phyloP scores from a whole-genome alignment of 2,797 vertebrate genomes.

The Sphaeramia orbicularis region DNA sequence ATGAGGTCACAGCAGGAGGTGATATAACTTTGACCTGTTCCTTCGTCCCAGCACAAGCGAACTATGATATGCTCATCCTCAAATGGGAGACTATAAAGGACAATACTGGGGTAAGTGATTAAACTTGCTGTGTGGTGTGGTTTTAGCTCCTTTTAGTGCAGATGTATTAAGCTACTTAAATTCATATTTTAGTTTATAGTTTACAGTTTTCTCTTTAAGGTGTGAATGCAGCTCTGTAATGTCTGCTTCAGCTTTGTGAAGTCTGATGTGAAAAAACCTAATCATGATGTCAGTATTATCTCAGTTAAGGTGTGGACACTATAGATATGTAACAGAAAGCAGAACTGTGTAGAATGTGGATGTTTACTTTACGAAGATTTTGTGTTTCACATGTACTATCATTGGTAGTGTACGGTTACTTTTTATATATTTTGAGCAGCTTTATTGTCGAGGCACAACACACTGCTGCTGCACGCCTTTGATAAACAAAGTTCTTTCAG shows the following conservation, averaged over 20 bases:
- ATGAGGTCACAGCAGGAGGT: constrained; percentile 73
- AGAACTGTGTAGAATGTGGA: neutral
- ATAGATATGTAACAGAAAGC: constrained; percentile 1
- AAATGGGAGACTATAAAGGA: constrained; percentile 66
- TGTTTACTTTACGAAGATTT: neutral
- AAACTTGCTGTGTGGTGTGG: neutral
- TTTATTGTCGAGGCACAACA: neutral
- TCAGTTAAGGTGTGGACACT: neutral
- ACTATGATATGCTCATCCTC: constrained; percentile 29
- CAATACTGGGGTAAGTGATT: constrained; percentile 59
- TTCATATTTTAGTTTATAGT: too few species aligned
- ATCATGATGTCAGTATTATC: too few species aligned
- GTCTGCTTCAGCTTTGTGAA: too few species aligned
- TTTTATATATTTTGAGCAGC: neutral
- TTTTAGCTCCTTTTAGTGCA: neutral
- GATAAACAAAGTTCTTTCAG: neutral
- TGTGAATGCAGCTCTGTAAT: too few species aligned
- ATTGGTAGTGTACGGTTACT: neutral
- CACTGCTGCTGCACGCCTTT: too few species aligned
- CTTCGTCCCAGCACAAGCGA: constrained; percentile 66
- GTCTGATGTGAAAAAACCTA: too few species aligned
- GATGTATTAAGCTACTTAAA: too few species aligned
- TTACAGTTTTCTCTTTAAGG: neutral
- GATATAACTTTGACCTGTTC: constrained; percentile 75
- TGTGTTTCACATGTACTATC: neutral